These are phyloP conservation scores for Aphidius ervi DNA, from an alignment of 1,140 invertebrate genomes.

Conservation along the genomic window DNA sequence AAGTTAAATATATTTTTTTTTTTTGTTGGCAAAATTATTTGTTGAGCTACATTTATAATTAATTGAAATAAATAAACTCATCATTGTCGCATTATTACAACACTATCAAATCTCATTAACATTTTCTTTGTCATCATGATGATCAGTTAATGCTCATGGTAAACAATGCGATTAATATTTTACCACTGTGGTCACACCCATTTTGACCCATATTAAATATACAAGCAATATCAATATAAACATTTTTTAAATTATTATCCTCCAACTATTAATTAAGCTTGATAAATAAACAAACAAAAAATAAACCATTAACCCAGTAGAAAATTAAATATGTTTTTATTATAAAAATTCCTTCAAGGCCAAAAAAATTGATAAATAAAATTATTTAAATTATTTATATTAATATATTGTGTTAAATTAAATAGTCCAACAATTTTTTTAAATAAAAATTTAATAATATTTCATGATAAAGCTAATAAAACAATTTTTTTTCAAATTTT, in stretches of 20 bases:
- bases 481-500: background rate
- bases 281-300: background rate
- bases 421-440: background rate
- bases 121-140: constrained; percentile 11
- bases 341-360: too few relatives aligned
- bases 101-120: background rate
- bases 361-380: too few relatives aligned
- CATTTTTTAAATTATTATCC: too few relatives aligned
- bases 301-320: too few relatives aligned
- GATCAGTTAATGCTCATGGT: constrained; percentile 10
- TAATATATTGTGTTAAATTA: background rate
- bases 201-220: constrained; percentile 21
- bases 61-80: background rate
- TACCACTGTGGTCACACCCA: constrained; percentile 16
- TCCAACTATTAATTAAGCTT: background rate
- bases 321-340: background rate
- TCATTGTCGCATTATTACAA: constrained; percentile 6
- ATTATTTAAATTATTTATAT: too few relatives aligned
- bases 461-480: background rate
- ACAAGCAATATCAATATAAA: background rate
- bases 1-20: too few relatives aligned
- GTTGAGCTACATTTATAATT: background rate
- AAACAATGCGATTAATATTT: constrained; percentile 23
- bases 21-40: too few relatives aligned
- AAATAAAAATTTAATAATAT: too few relatives aligned